Conservation (phyloP, 2,888 invertebrate species). For the Acronicta leporina region DNA sequence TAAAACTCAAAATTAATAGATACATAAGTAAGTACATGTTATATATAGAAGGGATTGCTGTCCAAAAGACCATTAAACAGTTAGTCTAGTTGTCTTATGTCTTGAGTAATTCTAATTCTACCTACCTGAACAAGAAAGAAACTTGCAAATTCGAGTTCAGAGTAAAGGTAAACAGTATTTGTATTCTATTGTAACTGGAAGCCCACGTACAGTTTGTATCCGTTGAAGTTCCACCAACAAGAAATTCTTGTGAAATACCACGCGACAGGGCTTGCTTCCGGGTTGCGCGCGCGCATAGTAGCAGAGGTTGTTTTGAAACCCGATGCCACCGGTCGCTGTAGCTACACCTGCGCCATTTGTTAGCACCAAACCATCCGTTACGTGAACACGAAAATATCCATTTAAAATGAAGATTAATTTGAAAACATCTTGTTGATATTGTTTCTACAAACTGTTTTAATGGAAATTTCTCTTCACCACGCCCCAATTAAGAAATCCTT, state of each 20-base stretch:
- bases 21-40: too few relatives aligned
- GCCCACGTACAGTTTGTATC: constrained; percentile 26
- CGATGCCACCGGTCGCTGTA: constrained; percentile 48
- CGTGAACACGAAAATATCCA: constrained; percentile 34
- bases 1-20: too few relatives aligned
- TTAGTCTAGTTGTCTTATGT: too few relatives aligned
- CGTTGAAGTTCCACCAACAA: constrained; percentile 51
- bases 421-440: constrained; percentile 18
- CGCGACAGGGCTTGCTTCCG: constrained; percentile 65
- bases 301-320: constrained; percentile 75
- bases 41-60: too few relatives aligned
- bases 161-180: constrained; percentile 17
- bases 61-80: too few relatives aligned
- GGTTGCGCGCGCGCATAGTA: constrained; percentile 62
- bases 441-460: background rate
- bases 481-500: constrained; percentile 15
- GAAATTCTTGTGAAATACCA: constrained; percentile 68
- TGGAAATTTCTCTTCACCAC: constrained; percentile 14
- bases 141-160: constrained; percentile 7
- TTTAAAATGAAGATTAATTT: constrained; percentile 21
- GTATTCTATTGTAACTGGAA: constrained; percentile 38
- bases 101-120: too few relatives aligned
- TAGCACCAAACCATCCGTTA: constrained; percentile 21
- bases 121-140: constrained; percentile 7
- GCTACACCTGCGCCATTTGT: constrained; percentile 61